phyloP scores from a whole-genome alignment of 2,797 vertebrate genomes.

The Amblyraja radiata region DNA sequence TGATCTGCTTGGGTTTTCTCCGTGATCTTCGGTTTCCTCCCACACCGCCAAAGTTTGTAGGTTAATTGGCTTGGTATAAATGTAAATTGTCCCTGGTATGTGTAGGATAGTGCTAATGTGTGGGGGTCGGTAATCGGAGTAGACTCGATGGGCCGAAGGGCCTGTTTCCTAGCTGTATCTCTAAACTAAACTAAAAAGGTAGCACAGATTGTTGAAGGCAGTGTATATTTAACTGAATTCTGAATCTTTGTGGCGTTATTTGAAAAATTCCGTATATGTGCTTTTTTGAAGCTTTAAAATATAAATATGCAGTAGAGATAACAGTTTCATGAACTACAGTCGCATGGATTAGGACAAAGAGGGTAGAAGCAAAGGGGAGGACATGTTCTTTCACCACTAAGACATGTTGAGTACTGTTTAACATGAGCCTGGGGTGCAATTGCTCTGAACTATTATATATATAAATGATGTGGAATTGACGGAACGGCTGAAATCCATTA shows the following conservation, averaged over 20 bases:
- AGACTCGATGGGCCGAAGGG: too few species aligned
- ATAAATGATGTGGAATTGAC: neutral
- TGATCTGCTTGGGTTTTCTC: too few species aligned
- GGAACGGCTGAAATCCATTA: neutral
- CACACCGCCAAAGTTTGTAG: too few species aligned
- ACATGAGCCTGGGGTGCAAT: neutral
- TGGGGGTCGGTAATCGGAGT: too few species aligned
- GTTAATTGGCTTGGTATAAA: too few species aligned
- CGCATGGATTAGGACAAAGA: neutral
- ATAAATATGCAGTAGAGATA: neutral
- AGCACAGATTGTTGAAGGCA: neutral
- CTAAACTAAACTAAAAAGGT: too few species aligned
- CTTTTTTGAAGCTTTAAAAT: neutral
- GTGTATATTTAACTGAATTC: neutral
- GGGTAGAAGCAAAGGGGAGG: neutral
- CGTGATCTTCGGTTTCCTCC: too few species aligned
- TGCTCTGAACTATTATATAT: neutral
- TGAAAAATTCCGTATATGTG: neutral
- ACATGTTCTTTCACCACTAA: neutral
- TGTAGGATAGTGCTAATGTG: too few species aligned
- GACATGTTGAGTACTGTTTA: neutral
- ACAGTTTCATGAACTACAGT: neutral
- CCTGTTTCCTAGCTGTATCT: too few species aligned
- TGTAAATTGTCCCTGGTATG: too few species aligned
- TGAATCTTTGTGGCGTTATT: neutral